Conservation (phyloP, 2,888 invertebrate species). For the Scaptodrosophila latifasciaeformis region DNA sequence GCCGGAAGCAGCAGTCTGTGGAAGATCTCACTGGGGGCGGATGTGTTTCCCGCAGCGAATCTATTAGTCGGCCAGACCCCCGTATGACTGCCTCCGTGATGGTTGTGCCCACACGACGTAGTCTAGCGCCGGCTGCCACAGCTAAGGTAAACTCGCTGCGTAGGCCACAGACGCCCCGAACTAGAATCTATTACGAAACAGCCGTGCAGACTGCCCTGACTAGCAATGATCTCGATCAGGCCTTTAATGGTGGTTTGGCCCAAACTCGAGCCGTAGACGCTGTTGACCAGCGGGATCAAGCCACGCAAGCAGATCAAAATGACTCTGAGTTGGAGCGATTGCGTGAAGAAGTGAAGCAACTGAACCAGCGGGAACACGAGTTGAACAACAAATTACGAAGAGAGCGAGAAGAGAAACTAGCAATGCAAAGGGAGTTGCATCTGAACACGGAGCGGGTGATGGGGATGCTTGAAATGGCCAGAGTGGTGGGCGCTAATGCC, state of each 20-base stretch:
- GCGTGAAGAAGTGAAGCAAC: constrained; percentile 78
- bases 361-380: constrained; percentile 79
- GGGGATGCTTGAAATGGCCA: constrained; percentile 77
- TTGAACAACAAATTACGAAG: constrained; percentile 80
- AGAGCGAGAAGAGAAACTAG: constrained; percentile 84
- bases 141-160: constrained; percentile 77
- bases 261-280: constrained; percentile 71
- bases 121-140: constrained; percentile 44
- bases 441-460: constrained; percentile 84
- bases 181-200: constrained; percentile 88
- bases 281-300: constrained; percentile 77
- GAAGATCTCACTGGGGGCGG: constrained; percentile 76
- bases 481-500: constrained; percentile 61
- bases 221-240: constrained; percentile 83
- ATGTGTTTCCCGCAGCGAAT: constrained; percentile 75
- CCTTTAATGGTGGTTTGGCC: constrained; percentile 78
- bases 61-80: constrained; percentile 75
- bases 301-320: constrained; percentile 80
- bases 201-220: constrained; percentile 86
- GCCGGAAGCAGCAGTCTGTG: constrained; percentile 81
- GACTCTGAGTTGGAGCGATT: constrained; percentile 80
- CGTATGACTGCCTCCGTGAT: constrained; percentile 74
- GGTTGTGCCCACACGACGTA: constrained; percentile 58
- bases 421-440: constrained; percentile 84
- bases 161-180: constrained; percentile 74